phyloP scores from a whole-genome alignment of 1,140 invertebrate genomes.

The Ceratina australensis region DNA sequence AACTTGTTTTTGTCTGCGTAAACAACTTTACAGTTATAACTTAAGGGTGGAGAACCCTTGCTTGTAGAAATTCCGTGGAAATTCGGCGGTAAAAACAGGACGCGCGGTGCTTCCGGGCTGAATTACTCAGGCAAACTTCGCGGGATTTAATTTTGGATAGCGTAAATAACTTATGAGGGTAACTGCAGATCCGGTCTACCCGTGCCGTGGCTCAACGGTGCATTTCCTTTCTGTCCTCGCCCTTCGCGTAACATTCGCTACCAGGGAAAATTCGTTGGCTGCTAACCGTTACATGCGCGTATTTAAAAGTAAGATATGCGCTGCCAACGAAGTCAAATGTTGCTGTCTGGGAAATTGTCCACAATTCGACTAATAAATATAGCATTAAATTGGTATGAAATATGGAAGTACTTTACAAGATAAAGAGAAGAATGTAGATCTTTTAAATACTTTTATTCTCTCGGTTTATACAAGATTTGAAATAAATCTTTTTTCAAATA shows the following conservation, averaged over 20 bases:
- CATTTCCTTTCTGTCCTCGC: not conserved
- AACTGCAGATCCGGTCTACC: slow-evolving; percentile 1
- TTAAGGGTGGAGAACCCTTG: not conserved
- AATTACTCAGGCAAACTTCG: slow-evolving; percentile 45
- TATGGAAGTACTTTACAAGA: not conserved
- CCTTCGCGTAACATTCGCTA: not conserved
- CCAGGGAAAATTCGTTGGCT: slow-evolving; percentile 13
- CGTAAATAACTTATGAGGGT: slow-evolving; percentile 46
- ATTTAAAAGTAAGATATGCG: not conserved
- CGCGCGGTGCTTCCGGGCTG: slow-evolving; percentile 14
- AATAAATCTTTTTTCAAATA: too few species aligned
- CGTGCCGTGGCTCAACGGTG: not conserved
- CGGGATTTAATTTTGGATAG: slow-evolving; percentile 45
- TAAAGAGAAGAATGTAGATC: too few species aligned
- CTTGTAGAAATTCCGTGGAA: slow-evolving; percentile 23
- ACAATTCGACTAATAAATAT: slow-evolving; percentile 19
- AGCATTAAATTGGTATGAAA: slow-evolving; percentile 10
- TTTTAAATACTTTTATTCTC: too few species aligned
- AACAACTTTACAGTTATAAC: slow-evolving; percentile 56
- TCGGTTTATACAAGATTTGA: too few species aligned
- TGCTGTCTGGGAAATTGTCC: too few species aligned
- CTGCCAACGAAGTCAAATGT: too few species aligned
- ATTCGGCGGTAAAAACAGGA: slow-evolving; percentile 44
- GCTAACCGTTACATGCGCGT: not conserved
- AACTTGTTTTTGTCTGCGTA: slow-evolving; percentile 20